Evolutionary conservation across 2,113 vertebrate species (phyloP).

Genomic region (Lagopus leucura): DNA sequence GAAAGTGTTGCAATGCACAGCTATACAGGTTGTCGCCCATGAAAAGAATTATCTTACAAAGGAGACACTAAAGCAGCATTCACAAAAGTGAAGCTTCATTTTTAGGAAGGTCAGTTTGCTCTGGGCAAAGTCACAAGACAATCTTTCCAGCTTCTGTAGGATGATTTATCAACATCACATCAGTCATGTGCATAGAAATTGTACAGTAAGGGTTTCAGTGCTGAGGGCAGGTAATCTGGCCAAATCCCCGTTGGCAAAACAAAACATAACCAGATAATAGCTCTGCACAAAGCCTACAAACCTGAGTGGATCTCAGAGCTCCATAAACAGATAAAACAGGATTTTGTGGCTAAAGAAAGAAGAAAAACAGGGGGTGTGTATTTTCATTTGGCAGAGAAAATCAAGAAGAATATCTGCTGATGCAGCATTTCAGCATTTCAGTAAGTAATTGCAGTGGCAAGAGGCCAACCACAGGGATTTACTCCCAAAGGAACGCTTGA

Average conservation of each 20-base stretch:
- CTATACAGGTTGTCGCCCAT: constrained; percentile 50
- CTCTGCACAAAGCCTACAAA: constrained; percentile 35
- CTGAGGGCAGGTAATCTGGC: not conserved
- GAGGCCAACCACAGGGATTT: not conserved
- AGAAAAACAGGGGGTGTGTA: not conserved
- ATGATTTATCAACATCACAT: constrained; percentile 21
- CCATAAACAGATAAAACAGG: not conserved
- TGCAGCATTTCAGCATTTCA: not conserved
- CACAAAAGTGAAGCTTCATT: not conserved
- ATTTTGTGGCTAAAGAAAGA: not conserved
- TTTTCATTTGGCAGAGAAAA: not conserved
- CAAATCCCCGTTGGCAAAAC: constrained; percentile 39
- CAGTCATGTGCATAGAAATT: not conserved
- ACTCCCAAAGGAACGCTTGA: not conserved
- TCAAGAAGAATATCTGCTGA: not conserved
- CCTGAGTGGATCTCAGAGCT: not conserved
- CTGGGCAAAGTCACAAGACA: constrained; percentile 54
- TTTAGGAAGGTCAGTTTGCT: constrained; percentile 60
- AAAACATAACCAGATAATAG: constrained; percentile 1
- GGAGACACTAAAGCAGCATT: constrained; percentile 16
- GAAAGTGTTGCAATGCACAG: constrained; percentile 16
- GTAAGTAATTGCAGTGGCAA: not conserved
- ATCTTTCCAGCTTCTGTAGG: not conserved
- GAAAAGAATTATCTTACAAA: constrained; percentile 61
- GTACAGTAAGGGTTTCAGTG: not conserved